Percentiles rank a stretch among this genome's conserved stretches.
Evolutionary conservation across 2,888 invertebrate species (phyloP).

Genomic region (Syrphus vitripennis): DNA sequence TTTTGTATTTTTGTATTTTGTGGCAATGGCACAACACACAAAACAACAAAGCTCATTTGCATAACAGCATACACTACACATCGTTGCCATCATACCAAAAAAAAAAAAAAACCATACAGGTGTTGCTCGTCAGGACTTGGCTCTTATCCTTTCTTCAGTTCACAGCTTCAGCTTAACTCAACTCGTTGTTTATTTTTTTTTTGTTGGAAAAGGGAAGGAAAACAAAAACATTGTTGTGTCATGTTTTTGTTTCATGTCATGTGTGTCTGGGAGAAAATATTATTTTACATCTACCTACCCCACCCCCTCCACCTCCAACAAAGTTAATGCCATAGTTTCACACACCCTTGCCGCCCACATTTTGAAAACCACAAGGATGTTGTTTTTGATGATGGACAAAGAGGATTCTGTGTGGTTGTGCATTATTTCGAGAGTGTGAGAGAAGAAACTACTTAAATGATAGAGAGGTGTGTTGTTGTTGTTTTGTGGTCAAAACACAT

Average conservation of each 20-base stretch:
- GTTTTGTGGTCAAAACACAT: not conserved
- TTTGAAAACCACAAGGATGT: slow-evolving; percentile 21
- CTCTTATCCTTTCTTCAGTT: not conserved
- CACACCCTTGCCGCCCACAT: not conserved
- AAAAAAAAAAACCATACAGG: slow-evolving; percentile 14
- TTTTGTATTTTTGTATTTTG: not conserved
- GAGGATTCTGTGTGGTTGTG: not conserved
- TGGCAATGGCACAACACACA: not conserved
- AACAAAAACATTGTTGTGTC: slow-evolving; percentile 23
- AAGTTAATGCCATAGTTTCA: not conserved
- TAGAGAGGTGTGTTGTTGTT: slow-evolving; percentile 13
- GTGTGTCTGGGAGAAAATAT: slow-evolving; percentile 23
- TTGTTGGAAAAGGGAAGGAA: not conserved
- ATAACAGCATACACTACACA: not conserved
- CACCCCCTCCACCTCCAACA: too few relatives aligned
- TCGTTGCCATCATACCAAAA: not conserved
- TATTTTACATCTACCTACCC: slow-evolving; percentile 18
- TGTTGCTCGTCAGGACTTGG: slow-evolving; percentile 4
- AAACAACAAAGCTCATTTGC: slow-evolving; percentile 13
- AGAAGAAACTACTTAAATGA: not conserved
- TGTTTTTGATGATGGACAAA: slow-evolving; percentile 19
- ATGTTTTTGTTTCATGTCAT: slow-evolving; percentile 8
- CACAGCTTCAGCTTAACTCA: not conserved
- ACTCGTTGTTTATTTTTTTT: not conserved
- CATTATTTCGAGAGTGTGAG: not conserved